Conservation (phyloP, 2,797 vertebrate genomes). For the Catharus ustulatus region DNA sequence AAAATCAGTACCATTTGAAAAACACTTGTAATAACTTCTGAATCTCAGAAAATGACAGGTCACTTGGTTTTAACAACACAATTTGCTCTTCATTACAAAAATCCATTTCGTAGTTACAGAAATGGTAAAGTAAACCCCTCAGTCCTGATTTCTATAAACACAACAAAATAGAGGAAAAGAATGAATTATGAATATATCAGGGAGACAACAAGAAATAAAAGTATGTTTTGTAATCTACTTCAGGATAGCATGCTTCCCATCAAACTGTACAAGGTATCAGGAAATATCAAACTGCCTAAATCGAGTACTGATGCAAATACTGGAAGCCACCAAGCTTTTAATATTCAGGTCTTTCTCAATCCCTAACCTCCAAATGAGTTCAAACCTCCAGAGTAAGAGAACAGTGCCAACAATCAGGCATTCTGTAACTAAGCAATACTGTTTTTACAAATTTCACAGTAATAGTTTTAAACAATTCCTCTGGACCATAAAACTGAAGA, state of each 20-base stretch:
- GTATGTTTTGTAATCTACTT: neutral
- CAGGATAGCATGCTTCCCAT: neutral
- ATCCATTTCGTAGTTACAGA: neutral
- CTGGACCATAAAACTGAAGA: neutral
- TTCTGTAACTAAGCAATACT: neutral
- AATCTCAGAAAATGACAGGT: neutral
- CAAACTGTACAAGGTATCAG: neutral
- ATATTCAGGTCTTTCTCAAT: neutral
- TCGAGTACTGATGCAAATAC: neutral
- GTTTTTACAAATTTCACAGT: neutral
- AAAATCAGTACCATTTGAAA: neutral
- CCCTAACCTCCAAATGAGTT: constrained; percentile 36
- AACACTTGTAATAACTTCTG: neutral
- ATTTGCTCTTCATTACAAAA: neutral
- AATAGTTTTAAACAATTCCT: neutral
- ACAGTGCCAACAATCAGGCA: constrained; percentile 34
- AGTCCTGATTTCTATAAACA: neutral
- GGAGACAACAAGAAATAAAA: neutral
- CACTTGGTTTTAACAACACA: neutral
- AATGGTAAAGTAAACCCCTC: neutral
- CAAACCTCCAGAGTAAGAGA: constrained; percentile 8
- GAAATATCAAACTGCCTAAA: neutral
- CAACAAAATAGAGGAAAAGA: neutral
- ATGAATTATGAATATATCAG: neutral
- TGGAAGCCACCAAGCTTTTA: neutral